These are phyloP conservation scores for Oncorhynchus mykiss DNA, from an alignment of 2,113 vertebrate genomes.

Conservation along the genomic window DNA sequence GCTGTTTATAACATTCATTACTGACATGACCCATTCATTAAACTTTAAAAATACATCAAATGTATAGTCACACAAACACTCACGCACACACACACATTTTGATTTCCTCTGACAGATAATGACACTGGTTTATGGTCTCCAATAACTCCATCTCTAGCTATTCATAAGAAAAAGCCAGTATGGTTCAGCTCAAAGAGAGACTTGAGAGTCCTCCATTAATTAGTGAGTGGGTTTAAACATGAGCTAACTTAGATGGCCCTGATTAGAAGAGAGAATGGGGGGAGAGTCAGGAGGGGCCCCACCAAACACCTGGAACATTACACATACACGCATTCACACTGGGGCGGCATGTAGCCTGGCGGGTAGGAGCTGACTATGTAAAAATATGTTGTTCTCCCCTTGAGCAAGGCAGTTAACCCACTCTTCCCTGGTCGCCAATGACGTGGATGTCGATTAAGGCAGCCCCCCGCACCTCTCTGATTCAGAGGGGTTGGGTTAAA, in stretches of 20 bases:
- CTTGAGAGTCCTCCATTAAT: conserved; percentile 37
- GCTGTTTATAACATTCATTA: not conserved
- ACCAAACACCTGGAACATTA: not conserved
- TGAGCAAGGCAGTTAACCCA: too few species aligned
- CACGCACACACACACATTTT: too few species aligned
- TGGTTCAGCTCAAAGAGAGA: not conserved
- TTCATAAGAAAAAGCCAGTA: not conserved
- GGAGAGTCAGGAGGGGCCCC: not conserved
- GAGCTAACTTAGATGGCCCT: conserved; percentile 30
- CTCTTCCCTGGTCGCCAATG: too few species aligned
- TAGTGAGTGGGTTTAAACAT: conserved; percentile 34
- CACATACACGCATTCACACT: too few species aligned
- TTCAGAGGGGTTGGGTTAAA: too few species aligned
- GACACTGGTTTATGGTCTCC: not conserved
- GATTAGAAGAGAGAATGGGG: conserved; percentile 23
- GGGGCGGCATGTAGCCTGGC: too few species aligned
- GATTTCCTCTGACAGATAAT: not conserved
- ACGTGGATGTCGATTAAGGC: too few species aligned
- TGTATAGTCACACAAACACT: not conserved
- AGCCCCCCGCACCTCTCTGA: too few species aligned
- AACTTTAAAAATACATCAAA: not conserved
- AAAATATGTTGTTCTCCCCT: too few species aligned
- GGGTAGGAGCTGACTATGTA: too few species aligned
- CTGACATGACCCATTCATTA: not conserved
- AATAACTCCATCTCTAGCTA: not conserved